phyloP scores from a whole-genome alignment of 92 coral and sea anemone species.

The Zoanthus gigantus region DNA sequence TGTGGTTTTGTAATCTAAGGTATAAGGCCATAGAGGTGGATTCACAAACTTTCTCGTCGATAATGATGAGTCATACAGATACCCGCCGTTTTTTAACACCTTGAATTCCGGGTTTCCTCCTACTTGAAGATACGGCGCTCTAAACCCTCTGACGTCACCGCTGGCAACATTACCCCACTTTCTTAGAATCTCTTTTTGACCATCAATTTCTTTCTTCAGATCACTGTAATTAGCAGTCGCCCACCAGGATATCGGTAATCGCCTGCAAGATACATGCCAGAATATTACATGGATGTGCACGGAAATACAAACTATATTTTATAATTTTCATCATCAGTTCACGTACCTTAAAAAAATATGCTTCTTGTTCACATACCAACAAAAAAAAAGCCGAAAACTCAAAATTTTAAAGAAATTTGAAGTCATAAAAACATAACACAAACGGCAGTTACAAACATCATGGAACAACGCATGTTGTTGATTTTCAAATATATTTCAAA shows the following conservation, averaged over 20 bases:
- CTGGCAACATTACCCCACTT: conserved; percentile 65
- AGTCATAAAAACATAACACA: too few relatives aligned
- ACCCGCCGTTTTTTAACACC: conserved; percentile 54
- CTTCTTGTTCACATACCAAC: too few relatives aligned
- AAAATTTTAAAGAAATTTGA: too few relatives aligned
- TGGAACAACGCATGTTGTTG: too few relatives aligned
- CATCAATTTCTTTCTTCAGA: conserved; percentile 62
- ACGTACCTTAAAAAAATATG: too few relatives aligned
- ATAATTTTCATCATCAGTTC: too few relatives aligned
- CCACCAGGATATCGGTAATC: conserved; percentile 74
- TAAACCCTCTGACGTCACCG: conserved; percentile 67
- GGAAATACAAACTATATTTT: too few relatives aligned
- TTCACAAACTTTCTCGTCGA: conserved; percentile 54
- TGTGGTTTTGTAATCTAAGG: conserved; percentile 63
- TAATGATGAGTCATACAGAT: conserved; percentile 77
- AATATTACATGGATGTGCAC: too few relatives aligned
- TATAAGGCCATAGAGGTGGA: conserved; percentile 80
- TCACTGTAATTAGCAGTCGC: conserved; percentile 61
- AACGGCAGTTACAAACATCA: too few relatives aligned
- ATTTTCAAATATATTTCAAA: too few relatives aligned
- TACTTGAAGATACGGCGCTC: conserved; percentile 73
- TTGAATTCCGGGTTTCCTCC: conserved; percentile 79
- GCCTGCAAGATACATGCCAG: not conserved
- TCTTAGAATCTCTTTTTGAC: conserved; percentile 69
- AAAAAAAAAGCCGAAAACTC: too few relatives aligned